These are phyloP conservation scores for Sialis lutaria DNA, from an alignment of 2,888 invertebrate species.

Conservation along the genomic window DNA sequence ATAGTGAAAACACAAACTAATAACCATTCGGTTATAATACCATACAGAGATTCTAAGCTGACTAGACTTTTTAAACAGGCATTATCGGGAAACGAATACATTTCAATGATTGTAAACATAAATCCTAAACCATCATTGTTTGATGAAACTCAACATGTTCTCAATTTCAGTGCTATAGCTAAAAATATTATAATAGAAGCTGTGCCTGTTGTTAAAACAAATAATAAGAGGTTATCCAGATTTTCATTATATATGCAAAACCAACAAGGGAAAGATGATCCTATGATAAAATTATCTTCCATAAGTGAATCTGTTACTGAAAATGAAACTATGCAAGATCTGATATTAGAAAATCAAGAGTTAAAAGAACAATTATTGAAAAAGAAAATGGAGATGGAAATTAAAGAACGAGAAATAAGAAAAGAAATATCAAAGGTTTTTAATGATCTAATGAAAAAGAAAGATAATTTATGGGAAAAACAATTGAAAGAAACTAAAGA, in stretches of 20 bases:
- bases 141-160: constrained; percentile 66
- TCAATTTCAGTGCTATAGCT: constrained; percentile 66
- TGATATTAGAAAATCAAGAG: background rate
- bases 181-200: constrained; percentile 31
- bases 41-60: constrained; percentile 72
- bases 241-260: background rate
- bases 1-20: constrained; percentile 26
- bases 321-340: background rate
- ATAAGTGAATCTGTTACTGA: background rate
- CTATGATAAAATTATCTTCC: background rate
- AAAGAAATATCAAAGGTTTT: background rate
- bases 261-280: background rate
- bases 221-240: background rate
- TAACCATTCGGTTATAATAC: constrained; percentile 26
- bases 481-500: background rate
- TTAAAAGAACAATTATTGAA: background rate
- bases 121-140: constrained; percentile 56
- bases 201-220: background rate
- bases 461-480: constrained; percentile 1
- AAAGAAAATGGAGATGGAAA: background rate
- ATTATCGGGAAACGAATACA: constrained; percentile 48
- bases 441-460: background rate
- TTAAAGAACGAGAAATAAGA: background rate
- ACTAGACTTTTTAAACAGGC: constrained; percentile 71
- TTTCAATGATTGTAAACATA: constrained; percentile 73